Conservation (phyloP, 1,140 invertebrate species). For the Hylaeus volcanicus region DNA sequence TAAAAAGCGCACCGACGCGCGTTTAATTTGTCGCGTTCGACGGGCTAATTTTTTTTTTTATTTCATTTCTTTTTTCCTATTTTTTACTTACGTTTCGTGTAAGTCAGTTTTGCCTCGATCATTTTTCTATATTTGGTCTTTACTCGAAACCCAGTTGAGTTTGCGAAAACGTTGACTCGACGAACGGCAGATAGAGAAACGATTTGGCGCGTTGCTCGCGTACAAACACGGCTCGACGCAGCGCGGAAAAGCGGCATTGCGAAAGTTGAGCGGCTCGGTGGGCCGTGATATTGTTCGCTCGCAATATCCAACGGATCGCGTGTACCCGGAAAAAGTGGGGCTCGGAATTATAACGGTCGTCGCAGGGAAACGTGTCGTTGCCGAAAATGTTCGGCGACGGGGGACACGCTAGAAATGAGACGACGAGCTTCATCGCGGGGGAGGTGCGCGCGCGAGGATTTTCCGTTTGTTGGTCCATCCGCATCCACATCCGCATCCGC, state of each 20-base stretch:
- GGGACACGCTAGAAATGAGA: conserved; percentile 27
- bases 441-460: neutral
- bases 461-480: conserved; percentile 7
- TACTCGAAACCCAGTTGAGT: too few species aligned
- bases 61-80: neutral
- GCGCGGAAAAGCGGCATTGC: neutral
- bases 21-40: conserved; percentile 1
- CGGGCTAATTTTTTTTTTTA: too few species aligned
- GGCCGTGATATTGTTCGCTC: conserved; percentile 1
- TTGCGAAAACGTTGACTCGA: too few species aligned
- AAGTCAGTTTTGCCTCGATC: too few species aligned
- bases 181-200: too few species aligned
- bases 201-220: too few species aligned
- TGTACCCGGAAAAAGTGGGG: neutral
- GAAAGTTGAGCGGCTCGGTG: neutral
- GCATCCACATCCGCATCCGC: too few species aligned
- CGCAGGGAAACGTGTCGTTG: neutral
- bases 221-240: too few species aligned
- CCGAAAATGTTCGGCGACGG: conserved; percentile 12
- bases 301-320: neutral
- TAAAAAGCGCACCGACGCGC: neutral
- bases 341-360: conserved; percentile 10
- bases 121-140: too few species aligned
- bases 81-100: neutral
- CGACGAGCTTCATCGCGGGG: neutral